Base-by-base conservation (phyloP, 2,113 vertebrate species). In the Tamias sibiricus region DNA sequence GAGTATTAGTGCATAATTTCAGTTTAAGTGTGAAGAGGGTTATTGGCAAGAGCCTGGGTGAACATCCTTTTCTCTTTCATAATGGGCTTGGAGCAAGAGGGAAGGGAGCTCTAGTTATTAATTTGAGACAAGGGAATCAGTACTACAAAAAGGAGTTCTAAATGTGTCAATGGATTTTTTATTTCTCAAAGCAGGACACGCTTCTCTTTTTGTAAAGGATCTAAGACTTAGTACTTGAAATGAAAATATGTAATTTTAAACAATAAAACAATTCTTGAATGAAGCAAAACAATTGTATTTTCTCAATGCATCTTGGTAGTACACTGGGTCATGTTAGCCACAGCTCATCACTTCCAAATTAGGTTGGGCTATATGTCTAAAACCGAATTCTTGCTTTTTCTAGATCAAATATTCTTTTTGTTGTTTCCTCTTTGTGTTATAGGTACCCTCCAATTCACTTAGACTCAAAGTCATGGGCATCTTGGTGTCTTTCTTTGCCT, bases 71-170 rank as follows among this genome's bases (percentile, higher is more conserved):
- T 30, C 40, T 10, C 81, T 11, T 83, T 74, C 37, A 44, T 72
- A 80, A 13, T 76, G 69, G 64, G 19, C 16, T 62, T 90, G 66
- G 22, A 37, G 14, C 42, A 32, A 57, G 74, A 89, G 4, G 8
- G 35, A 57, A 16, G 37, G 30, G 14, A 28, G 35, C 6, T 87
- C 7, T 57, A 35, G 76, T 19, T 77, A 72, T 10, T 49, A 64
- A 72, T 81, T 74, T 66, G 88, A 94, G 77, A 1, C 35, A 95
- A 92, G n/a, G 37, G 92, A 83, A 42, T 75, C 42, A 76, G 11
- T 42, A 88, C 9, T 89, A 68, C 28, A 72, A 40, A 86, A 85
- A 32, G 20, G 9, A 2, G 71, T 69, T 77, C 32, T n/a, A 95
- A 86, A 59, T 37, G 87, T 83, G 16, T 2, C 28, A 20, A 35